Percentiles rank a stretch among this genome's conserved stretches.
These are phyloP conservation scores for Hydriomena furcata DNA, from an alignment of 2,888 invertebrate species.

Conservation along the genomic window DNA sequence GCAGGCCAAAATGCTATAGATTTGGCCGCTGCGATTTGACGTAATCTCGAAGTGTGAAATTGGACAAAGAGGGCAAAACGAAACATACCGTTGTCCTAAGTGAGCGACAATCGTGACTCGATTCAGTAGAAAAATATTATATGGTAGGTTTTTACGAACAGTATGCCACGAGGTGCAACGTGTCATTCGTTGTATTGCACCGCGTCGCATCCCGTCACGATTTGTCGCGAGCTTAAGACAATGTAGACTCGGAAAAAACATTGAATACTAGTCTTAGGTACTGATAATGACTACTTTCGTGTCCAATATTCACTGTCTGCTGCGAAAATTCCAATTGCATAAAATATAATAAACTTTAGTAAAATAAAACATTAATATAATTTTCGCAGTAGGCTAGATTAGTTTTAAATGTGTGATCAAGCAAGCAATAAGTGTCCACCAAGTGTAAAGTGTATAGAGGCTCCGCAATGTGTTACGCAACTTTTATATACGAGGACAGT, in stretches of 20 bases:
- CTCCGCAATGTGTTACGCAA: slow-evolving; percentile 32
- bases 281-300: background rate
- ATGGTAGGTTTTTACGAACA: too few species aligned
- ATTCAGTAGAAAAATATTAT: too few species aligned
- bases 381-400: slow-evolving; percentile 17
- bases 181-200: too few species aligned
- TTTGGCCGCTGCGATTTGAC: slow-evolving; percentile 1
- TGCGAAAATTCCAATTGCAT: slow-evolving; percentile 5
- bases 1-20: background rate
- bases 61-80: background rate
- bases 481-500: slow-evolving; percentile 51
- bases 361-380: too few species aligned
- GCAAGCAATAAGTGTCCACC: slow-evolving; percentile 17
- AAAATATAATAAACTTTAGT: too few species aligned
- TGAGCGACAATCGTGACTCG: too few species aligned
- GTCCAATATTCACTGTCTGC: slow-evolving; percentile 7
- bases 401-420: slow-evolving; percentile 15
- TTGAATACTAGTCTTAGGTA: too few species aligned
- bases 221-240: too few species aligned
- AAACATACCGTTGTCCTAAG: too few species aligned
- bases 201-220: too few species aligned
- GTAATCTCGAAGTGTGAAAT: background rate
- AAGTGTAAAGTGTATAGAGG: slow-evolving; percentile 17
- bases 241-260: too few species aligned
- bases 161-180: too few species aligned